Evolutionary conservation across 92 coral and sea anemone genomes (phyloP), one percentile per base, ranked within the genome.

Genomic region (Scolanthus callimorphus): DNA sequence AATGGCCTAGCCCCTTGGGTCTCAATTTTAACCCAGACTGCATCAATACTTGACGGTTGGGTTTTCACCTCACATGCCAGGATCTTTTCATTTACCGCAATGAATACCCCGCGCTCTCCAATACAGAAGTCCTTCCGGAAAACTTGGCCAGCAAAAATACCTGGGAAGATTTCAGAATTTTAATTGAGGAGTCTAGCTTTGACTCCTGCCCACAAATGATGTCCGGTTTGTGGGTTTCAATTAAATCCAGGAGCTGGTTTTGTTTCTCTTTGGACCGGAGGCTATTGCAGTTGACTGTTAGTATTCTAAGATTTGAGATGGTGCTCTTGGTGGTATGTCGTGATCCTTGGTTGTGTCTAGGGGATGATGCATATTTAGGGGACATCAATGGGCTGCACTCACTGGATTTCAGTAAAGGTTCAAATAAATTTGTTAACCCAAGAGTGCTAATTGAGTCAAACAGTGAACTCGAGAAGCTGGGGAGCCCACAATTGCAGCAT

Each of bases 151-250:
- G 26, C 63, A 65, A 49, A 55, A 44, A 39, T 29, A 21, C 60
- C 11, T 19, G 78, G 78, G 54, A 68, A 69, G 27, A 77, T 61
- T 28, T 77, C 49, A 43, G 25, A 8, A 60, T 50, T 31, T 54
- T 49, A 30, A 77, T 60, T 39, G 83, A 38, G 11, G 41, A 31
- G 53, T 69, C 71, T 54, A 77, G 62, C 47, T 77, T 60, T 17
- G 78, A 60, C 60, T 77, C 84, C 25, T 51, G 41, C 57, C 84
- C 84, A 2, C 57, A 54, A 15, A 77, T 60, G 2, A 69, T 31
- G 51, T 69, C 72, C 0, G 71, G 84, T 39, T 77, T 71, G 62
- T 77, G 57, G n/a, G 59, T 19, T 17, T 38, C 78, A 69, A 77
- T 17, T 29, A 77, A 65, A 17, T 69, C 53, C 21, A 65, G 64